Conservation (phyloP, 2,888 invertebrate species). For the Thyatira batis region DNA sequence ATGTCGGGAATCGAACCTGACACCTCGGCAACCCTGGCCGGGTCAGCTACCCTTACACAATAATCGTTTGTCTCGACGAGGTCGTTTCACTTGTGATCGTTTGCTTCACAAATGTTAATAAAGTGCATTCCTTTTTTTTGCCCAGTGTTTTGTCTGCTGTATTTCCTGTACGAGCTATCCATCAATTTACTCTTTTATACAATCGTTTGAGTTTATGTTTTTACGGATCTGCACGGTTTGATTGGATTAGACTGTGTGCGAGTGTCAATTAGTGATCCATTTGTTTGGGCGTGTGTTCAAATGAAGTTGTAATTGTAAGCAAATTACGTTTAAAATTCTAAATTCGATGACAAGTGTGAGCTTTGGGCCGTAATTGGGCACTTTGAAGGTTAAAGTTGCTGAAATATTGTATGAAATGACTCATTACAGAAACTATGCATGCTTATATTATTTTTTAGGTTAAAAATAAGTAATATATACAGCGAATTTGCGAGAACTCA, state of each 20-base stretch:
- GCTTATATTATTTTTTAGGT: too few relatives aligned
- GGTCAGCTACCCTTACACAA: slow-evolving; percentile 57
- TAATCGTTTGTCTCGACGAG: slow-evolving; percentile 33
- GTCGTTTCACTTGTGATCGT: slow-evolving; percentile 60
- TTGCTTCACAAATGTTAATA: slow-evolving; percentile 38
- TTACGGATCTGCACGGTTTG: background rate
- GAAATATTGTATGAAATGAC: too few relatives aligned
- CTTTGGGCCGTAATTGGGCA: too few relatives aligned
- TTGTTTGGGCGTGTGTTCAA: background rate
- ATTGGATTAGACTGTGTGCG: background rate
- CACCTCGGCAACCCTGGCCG: slow-evolving; percentile 31
- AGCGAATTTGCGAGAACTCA: too few relatives aligned
- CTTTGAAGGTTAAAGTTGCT: too few relatives aligned
- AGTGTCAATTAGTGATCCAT: background rate
- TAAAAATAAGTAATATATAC: too few relatives aligned
- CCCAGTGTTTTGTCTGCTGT: slow-evolving; percentile 54
- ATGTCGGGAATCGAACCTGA: slow-evolving; percentile 14
- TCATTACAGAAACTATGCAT: too few relatives aligned
- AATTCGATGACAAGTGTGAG: too few relatives aligned
- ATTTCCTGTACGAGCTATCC: slow-evolving; percentile 63
- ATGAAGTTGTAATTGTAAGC: background rate
- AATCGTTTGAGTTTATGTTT: background rate
- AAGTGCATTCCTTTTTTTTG: slow-evolving; percentile 42
- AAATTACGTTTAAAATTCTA: too few relatives aligned
- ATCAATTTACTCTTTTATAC: slow-evolving; percentile 43